Evolutionary conservation across 2,888 invertebrate species (phyloP), one percentile per base, ranked within the genome.

Genomic region (Stenchaetothrips biformis): DNA sequence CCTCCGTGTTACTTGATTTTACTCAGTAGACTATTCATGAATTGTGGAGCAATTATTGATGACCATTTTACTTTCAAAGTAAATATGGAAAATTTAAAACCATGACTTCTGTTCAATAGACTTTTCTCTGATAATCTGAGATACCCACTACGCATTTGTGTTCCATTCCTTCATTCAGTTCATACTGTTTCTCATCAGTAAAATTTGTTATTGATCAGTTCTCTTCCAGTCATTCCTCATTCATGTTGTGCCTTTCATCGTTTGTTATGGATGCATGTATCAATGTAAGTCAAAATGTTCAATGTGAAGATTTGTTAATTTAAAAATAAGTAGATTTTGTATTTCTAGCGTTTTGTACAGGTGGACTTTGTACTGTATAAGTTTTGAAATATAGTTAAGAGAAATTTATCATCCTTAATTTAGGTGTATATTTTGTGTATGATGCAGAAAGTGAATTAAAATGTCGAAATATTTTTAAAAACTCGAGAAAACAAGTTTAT

Each of bases 381-480:
- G 67, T 74, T 74, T 74, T 74, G 67, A 74, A 25, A 74, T 74
- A 25, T 74, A 74, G 67, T 25, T 74, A 74, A 74, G 67, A 74
- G 67, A 74, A 74, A 74, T 74, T 21, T 74, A 74, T 74, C 67
- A 74, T 74, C 67, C 25, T 74, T 74, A 74, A 74, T 74, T 74
- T 74, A 74, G 67, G 67, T 74, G 67, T 74, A 74, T 74, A 74
- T 74, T 74, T 74, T 74, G 67, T 74, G 67, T 74, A 74, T 74
- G 67, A 74, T 21, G 67, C 67, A 74, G 25, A 74, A 74, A 74
- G 25, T 74, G 25, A 74, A 74, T 1, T 7, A 74, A 74, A 74
- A 11, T 21, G 67, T 74, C 67, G 25, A 74, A 74, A 74, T 74
- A 74, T 74, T 74, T 74, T 74, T 74, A 74, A 74, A 74, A 74